Evolutionary conservation across 1,140 invertebrate species (phyloP).

Genomic region (Aleiodes sp.): DNA sequence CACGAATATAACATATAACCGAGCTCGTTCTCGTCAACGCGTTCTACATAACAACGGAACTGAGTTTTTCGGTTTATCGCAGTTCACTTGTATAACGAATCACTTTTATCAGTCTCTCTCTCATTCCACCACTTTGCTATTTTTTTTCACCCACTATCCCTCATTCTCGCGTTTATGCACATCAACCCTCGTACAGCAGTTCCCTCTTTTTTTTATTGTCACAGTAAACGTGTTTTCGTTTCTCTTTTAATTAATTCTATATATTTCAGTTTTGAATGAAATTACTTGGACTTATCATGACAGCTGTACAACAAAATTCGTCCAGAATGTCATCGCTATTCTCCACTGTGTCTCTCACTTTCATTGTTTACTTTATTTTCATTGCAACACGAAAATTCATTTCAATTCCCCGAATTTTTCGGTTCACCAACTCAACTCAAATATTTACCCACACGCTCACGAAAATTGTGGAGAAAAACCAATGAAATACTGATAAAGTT

Average conservation of each 20-base stretch:
- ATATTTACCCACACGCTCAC: too few relatives aligned
- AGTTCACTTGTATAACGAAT: constrained; percentile 35
- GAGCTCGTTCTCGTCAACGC: neutral
- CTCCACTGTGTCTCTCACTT: too few relatives aligned
- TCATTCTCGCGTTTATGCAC: neutral
- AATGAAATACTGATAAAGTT: too few relatives aligned
- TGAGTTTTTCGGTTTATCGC: constrained; percentile 31
- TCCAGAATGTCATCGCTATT: neutral
- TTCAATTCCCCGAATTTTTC: too few relatives aligned
- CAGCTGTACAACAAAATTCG: neutral
- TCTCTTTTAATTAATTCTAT: neutral
- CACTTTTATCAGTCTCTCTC: constrained; percentile 35
- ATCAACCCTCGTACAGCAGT: too few relatives aligned
- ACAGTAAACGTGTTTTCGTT: neutral
- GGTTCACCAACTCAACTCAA: too few relatives aligned
- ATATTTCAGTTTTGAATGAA: neutral
- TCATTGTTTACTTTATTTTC: too few relatives aligned
- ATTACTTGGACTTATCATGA: too few relatives aligned
- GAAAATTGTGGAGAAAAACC: too few relatives aligned
- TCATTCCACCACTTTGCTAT: neutral
- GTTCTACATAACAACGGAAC: constrained; percentile 15
- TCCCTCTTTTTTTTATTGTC: neutral
- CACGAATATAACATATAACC: neutral
- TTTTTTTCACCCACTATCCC: too few relatives aligned
- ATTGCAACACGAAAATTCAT: too few relatives aligned